Evolutionary conservation across 2,888 invertebrate genomes (phyloP), one percentile per base, ranked within the genome.

Genomic region (Myopa tessellatipennis): DNA sequence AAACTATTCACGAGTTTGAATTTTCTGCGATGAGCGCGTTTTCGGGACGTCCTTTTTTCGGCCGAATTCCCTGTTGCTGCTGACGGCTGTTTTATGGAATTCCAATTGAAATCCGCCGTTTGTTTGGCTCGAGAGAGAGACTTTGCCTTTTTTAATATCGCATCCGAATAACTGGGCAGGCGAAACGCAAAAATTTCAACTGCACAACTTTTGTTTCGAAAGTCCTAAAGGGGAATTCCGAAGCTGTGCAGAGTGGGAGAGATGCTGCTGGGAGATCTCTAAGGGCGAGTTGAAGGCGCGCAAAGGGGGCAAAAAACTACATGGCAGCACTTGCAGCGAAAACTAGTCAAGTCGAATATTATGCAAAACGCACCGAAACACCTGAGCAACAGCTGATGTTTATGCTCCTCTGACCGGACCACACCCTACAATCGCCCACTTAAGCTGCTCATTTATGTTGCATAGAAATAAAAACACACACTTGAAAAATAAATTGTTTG

Each of bases 51-150:
- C 16, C 3, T 52, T 50, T 16, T 69, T 69, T 45, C 69, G 18
- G 26, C n/a, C 69, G 38, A 14, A 69, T 69, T 71, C 38, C 72
- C 10, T 18, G 14, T 36, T 72, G 6, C 36, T 61, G 72, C 26
- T 58, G 40, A 10, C 26, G 72, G 72, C 40, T 60, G 36, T 72
- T 72, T 72, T 18, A 60, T 36, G 45, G 58, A 61, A 55, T 72
- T 72, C 58, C 72, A 72, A 72, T 72, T 72, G 72, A 60, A 72
- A 61, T 72, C 18, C 55, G 45, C n/a, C 60, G 60, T 72, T 60
- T 60, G 60, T 60, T 72, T 26, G 58, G 72, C 26, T 60, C 72
- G 72, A 60, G 18, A 40, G 18, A 40, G 58, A 72, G 38, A 58
- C 38, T 60, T 60, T 18, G 6, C 58, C 38, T 40, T 61, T 72